Conservation (phyloP, 2,797 vertebrate species). For the Sebastolobus altivelis region DNA sequence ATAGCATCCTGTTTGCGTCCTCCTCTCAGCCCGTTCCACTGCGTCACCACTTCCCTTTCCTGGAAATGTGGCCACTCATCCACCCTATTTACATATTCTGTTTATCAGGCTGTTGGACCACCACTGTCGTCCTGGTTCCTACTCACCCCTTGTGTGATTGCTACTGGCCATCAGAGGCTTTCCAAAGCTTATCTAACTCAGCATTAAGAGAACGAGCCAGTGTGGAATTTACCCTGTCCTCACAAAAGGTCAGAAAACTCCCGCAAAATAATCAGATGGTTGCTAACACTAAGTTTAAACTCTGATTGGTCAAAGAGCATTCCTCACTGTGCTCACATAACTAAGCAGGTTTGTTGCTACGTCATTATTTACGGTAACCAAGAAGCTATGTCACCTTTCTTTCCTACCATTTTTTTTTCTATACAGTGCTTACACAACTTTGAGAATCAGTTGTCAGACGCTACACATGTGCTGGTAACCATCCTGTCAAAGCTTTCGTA, state of each 20-base stretch:
- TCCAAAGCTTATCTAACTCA: not conserved
- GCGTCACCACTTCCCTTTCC: conserved; percentile 86
- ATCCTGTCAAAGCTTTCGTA: conserved; percentile 7
- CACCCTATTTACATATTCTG: conserved; percentile 75
- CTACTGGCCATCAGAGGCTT: conserved; percentile 6
- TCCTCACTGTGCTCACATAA: not conserved
- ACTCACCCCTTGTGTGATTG: conserved; percentile 22
- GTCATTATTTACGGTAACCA: not conserved
- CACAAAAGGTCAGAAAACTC: conserved; percentile 2
- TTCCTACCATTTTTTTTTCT: not conserved
- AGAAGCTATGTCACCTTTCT: not conserved
- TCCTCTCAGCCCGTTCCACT: conserved; percentile 77
- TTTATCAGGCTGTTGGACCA: conserved; percentile 46
- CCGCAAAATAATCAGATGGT: not conserved
- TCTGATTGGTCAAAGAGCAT: not conserved
- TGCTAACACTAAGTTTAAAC: not conserved
- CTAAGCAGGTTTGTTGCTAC: not conserved
- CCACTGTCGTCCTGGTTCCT: conserved; percentile 36
- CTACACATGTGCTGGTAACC: not conserved
- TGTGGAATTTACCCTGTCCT: not conserved
- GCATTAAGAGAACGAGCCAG: not conserved
- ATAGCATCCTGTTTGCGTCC: conserved; percentile 86
- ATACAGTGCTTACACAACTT: not conserved
- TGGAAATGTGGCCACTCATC: conserved; percentile 81
- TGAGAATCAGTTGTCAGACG: not conserved